Evolutionary conservation across 1,140 invertebrate species (phyloP).

Genomic region (Drosophila punjabiensis): DNA sequence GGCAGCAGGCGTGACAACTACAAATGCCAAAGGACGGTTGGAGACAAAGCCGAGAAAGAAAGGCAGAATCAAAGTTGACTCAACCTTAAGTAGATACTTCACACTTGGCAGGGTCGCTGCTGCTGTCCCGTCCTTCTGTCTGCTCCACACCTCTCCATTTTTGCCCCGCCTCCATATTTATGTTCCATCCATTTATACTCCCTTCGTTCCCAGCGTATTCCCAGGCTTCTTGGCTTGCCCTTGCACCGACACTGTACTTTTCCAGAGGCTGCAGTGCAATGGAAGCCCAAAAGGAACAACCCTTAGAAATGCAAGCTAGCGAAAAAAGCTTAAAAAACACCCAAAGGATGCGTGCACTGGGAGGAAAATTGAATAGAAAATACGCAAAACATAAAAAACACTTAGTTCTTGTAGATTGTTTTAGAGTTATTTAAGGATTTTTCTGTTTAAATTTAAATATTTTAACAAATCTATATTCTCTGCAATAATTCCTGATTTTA

Average conservation of each 20-base stretch:
- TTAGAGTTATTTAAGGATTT: too few species aligned
- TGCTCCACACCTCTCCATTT: not conserved
- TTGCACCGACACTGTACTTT: constrained; percentile 60
- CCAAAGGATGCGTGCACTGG: constrained; percentile 21
- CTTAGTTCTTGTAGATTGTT: not conserved
- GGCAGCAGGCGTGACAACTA: constrained; percentile 63
- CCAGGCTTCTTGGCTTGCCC: constrained; percentile 46
- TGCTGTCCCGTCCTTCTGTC: constrained; percentile 1
- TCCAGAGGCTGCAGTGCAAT: constrained; percentile 39
- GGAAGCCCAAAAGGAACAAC: constrained; percentile 52
- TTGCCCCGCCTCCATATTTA: not conserved
- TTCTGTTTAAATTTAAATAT: not conserved
- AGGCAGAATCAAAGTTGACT: constrained; percentile 60
- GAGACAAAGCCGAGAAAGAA: constrained; percentile 15
- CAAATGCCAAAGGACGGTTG: constrained; percentile 10
- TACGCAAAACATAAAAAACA: accelerated
- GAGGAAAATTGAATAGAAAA: not conserved
- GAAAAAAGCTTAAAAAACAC: constrained; percentile 31
- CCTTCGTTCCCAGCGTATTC: constrained; percentile 3
- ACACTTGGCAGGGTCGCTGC: constrained; percentile 40
- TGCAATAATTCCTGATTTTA: too few species aligned
- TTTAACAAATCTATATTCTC: not conserved
- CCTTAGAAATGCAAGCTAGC: constrained; percentile 54
- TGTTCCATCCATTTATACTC: constrained; percentile 5
- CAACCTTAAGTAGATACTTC: constrained; percentile 69